Evolutionary conservation across 2,888 invertebrate genomes (phyloP).

Genomic region (Microctonus aethiopoides): DNA sequence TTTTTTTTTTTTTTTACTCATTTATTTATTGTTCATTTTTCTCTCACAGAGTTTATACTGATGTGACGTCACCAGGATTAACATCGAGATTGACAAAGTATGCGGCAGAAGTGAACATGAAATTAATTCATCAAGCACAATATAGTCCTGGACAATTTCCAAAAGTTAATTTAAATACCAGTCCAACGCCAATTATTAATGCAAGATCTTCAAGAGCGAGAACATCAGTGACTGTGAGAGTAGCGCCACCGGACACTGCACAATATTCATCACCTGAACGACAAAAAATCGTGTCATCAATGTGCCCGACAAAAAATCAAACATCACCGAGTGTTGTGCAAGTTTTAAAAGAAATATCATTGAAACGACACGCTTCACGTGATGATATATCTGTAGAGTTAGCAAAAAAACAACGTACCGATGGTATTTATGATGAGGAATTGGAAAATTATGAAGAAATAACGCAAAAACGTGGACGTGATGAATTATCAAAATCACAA

Average conservation of each 20-base stretch:
- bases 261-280: constrained; percentile 51
- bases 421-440: constrained; percentile 47
- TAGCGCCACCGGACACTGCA: constrained; percentile 56
- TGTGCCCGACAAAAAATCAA: constrained; percentile 38
- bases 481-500: constrained; percentile 58
- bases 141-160: constrained; percentile 63
- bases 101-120: constrained; percentile 58
- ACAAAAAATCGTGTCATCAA: constrained; percentile 46
- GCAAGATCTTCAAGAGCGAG: constrained; percentile 50
- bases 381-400: constrained; percentile 58
- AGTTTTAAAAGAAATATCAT: constrained; percentile 56
- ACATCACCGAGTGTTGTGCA: constrained; percentile 49
- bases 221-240: constrained; percentile 58
- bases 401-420: constrained; percentile 62
- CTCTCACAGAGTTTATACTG: constrained; percentile 51
- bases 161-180: constrained; percentile 59
- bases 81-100: constrained; percentile 60
- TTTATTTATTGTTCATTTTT: neutral
- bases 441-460: constrained; percentile 59
- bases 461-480: constrained; percentile 60
- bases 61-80: constrained; percentile 62
- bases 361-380: constrained; percentile 62
- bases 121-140: constrained; percentile 58
- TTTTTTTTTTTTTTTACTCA: constrained; percentile 6
- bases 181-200: constrained; percentile 57